phyloP scores from a whole-genome alignment of 2,888 invertebrate genomes.

The Plusia festucae region DNA sequence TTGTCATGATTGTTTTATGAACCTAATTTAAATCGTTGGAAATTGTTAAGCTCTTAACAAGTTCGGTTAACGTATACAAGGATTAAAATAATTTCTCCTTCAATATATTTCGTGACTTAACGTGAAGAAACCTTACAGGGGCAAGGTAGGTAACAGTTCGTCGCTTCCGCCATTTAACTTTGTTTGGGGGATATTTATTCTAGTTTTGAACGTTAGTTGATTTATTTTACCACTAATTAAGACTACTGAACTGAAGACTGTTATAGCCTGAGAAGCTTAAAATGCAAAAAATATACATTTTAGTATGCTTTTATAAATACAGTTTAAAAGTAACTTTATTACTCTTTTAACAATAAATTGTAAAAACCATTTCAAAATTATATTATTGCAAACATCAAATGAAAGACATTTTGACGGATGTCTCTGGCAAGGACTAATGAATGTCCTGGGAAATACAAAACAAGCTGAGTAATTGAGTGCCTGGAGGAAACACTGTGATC shows the following conservation, averaged over 20 bases:
- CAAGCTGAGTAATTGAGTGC: conserved; percentile 1
- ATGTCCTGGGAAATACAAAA: background rate
- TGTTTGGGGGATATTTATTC: background rate
- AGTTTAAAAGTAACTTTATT: no score
- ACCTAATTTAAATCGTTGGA: no score
- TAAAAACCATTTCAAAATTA: background rate
- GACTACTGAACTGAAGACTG: background rate
- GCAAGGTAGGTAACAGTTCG: background rate
- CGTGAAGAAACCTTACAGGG: background rate
- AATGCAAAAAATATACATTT: no score
- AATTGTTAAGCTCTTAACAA: no score
- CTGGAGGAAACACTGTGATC: background rate
- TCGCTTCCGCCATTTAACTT: background rate
- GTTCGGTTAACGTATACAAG: background rate
- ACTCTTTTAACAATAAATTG: background rate
- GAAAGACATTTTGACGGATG: background rate
- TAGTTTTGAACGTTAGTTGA: background rate
- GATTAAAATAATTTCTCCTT: background rate
- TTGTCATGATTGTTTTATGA: no score
- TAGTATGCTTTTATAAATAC: no score
- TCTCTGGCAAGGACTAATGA: background rate
- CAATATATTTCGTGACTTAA: background rate
- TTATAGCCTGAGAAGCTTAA: no score
- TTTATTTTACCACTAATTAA: background rate
- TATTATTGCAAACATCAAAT: background rate